Base-by-base conservation (phyloP, 2,797 vertebrate species). In the Cynopterus sphinx region DNA sequence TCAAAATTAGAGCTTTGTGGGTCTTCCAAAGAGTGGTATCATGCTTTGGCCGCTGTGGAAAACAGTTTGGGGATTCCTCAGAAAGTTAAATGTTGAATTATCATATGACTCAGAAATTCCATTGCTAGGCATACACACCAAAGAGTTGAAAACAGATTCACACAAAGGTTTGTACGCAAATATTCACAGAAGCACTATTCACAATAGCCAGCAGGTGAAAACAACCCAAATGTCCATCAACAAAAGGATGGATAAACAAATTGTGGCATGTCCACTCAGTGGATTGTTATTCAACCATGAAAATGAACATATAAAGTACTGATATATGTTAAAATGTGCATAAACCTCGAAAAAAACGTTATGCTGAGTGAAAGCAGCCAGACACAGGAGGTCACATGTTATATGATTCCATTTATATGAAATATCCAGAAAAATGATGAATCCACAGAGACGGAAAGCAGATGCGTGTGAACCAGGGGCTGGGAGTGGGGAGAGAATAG, bases 111-210 rank as follows among this genome's bases (percentile, higher is more conserved):
- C 6, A 43, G 78, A 13, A 77, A 71, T 51, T 55, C 13, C 46
- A 51, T 51, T 65, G n/a, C 43, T 41, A 28, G 1, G 36, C 26
- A 3, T 75, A 9, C 11, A 28, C 28, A 49, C 9, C 22, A 33
- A 39, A 59, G 49, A 77, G 9, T 6, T 68, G 77, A 84, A 94
- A 88, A 88, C 28, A 89, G 63, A 49, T 17, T 16, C 16, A 82
- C 57, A 61, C 61, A 57, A 63, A 70, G 63, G 13, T 10, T 7
- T 9, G 31, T 43, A 31, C 15, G 31, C 16, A 33, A 19, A 11
- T 33, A 41, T 81, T 71, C 59, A 11, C 5, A 28, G 73, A 63
- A 68, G 12, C 74, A 51, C 39, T 33, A 10, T 36, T 71, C 21
- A 22, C 17, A 31, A 12, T 1, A 77, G 74, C 43, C 46, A 31